Conservation (phyloP, 2,113 vertebrate genomes). For the Bufo bufo region DNA sequence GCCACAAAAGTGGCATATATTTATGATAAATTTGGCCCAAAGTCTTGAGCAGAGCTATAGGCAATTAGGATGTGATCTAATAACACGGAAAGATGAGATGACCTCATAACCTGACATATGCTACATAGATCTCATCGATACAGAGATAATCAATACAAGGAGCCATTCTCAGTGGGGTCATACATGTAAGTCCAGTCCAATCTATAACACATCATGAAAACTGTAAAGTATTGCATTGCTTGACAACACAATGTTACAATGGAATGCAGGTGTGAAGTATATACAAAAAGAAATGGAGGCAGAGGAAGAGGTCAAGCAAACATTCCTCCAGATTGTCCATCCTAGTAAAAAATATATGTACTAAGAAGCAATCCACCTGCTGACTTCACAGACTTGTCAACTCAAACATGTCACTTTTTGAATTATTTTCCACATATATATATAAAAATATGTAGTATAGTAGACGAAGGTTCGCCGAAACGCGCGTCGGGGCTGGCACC, state of each 20-base stretch:
- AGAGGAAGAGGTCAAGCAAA: slow-evolving; percentile 24
- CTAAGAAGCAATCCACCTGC: not conserved
- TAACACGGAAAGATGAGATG: not conserved
- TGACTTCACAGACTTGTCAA: not conserved
- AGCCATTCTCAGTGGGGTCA: not conserved
- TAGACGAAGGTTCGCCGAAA: too few species aligned
- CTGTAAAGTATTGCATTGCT: not conserved
- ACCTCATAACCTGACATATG: not conserved
- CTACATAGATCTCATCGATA: too few species aligned
- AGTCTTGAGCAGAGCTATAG: too few species aligned
- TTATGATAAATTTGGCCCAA: too few species aligned
- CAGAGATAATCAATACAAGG: not conserved
- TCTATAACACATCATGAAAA: not conserved
- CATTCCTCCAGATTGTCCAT: not conserved
- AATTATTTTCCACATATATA: too few species aligned
- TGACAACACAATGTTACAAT: slow-evolving; percentile 20
- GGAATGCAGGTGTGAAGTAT: slow-evolving; percentile 38
- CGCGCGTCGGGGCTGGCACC: too few species aligned
- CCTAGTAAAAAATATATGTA: slow-evolving; percentile 9
- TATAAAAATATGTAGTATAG: too few species aligned
- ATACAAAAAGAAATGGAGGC: not conserved
- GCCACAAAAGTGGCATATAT: too few species aligned
- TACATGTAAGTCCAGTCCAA: not conserved
- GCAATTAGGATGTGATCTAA: not conserved
- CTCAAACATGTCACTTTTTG: not conserved